These are phyloP conservation scores for Monomorium pharaonis DNA, from an alignment of 1,140 invertebrate species.

Conservation along the genomic window DNA sequence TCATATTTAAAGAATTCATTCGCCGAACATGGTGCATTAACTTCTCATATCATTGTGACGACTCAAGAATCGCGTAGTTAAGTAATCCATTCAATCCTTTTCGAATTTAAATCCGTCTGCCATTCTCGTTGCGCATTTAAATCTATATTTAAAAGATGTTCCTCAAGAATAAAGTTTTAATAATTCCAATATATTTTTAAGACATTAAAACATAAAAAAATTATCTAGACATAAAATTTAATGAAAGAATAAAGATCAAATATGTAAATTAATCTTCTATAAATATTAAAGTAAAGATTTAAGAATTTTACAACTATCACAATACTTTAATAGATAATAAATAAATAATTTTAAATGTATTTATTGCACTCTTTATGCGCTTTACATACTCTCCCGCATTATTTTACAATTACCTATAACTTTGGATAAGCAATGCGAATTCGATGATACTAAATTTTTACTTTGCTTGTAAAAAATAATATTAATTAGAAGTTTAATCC, in stretches of 20 bases:
- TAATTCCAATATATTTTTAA: constrained; percentile 16
- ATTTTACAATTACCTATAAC: background rate
- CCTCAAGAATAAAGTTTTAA: constrained; percentile 12
- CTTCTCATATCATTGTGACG: constrained; percentile 28
- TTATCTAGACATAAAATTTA: background rate
- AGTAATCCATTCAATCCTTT: constrained; percentile 34
- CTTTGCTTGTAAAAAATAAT: background rate
- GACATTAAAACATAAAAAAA: background rate
- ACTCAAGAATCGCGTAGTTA: constrained; percentile 29
- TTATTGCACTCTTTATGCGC: background rate
- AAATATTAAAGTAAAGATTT: background rate
- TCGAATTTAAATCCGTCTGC: constrained; percentile 42
- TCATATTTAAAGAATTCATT: background rate
- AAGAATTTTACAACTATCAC: background rate
- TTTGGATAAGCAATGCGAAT: background rate
- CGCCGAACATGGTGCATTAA: constrained; percentile 29
- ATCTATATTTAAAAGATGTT: constrained; percentile 34
- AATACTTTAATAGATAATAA: background rate
- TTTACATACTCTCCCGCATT: background rate
- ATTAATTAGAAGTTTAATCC: background rate
- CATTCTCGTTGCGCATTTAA: constrained; percentile 21
- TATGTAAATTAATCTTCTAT: background rate
- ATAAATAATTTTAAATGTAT: background rate
- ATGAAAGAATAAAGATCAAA: background rate
- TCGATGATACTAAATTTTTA: background rate